Base-by-base conservation (phyloP, 2,888 invertebrate species). In the Trachelus troglodyta region DNA sequence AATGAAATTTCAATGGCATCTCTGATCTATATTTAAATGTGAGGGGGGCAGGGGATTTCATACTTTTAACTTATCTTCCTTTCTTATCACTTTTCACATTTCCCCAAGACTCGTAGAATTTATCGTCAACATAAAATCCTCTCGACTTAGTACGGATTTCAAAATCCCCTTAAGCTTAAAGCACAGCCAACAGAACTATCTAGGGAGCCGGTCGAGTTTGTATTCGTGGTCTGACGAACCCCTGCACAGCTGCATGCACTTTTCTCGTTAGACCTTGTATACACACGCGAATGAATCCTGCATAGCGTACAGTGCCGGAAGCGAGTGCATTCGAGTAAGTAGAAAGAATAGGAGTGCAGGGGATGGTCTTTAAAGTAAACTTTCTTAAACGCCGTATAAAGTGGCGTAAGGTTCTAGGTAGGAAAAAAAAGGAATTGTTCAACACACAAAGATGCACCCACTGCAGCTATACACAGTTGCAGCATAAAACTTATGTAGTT, bases 371-470 rank as follows among this genome's bases (percentile, higher is more conserved):
- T 33, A 71, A 34, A 23, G 71, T 31, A 31, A 71, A 71, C 71
- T 71, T 71, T 71, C 71, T 71, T 71, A 71, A 71, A 71, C 71
- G 71, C 33, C 33, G 33, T 31, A 71, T 31, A 71, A 31, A 71
- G 71, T 34, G 31, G 56, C 56, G 56, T 23, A 0, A 9, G 56
- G 23, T 56, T 56, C 23, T 23, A 23, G 40, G 40, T 15, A 40
- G 23, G 6, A 6, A 56, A 23, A 15, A 23, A 23, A 56, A 23
- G 9, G 11, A 35, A 35, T 35, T 12, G 9, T 56, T 9, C 23
- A 56, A 9, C 23, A 56, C 2, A 56, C 56, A 23, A 23, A 23
- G 56, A 56, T 56, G 56, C 56, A 56, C 9, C 56, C 56, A 23
- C 23, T 56, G 56, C 56, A 56, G 9, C 6, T 9, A 56, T 56